Evolutionary conservation across 2,888 invertebrate species (phyloP).

Genomic region (Tetrapedia diversipes): DNA sequence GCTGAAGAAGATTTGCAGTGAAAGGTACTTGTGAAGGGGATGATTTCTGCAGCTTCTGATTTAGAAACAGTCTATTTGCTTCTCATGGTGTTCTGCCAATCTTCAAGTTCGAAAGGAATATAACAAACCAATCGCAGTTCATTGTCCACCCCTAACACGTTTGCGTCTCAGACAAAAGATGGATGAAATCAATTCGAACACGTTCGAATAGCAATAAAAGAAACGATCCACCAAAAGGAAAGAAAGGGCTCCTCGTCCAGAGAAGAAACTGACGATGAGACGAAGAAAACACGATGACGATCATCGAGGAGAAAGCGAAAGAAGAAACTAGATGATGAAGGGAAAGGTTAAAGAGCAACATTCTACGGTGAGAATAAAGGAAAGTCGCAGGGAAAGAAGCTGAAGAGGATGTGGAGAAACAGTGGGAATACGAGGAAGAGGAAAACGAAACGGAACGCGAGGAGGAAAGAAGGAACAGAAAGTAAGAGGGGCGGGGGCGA

Average conservation of each 20-base stretch:
- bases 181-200: no score
- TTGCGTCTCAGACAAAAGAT: no score
- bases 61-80: background rate
- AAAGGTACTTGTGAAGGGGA: background rate
- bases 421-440: conserved; percentile 28
- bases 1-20: background rate
- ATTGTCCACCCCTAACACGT: no score
- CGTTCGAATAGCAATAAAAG: background rate
- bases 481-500: background rate
- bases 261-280: conserved; percentile 10
- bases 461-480: no score
- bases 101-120: background rate
- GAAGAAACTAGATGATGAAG: conserved; percentile 35
- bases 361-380: no score
- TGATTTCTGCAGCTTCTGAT: background rate
- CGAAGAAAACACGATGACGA: background rate
- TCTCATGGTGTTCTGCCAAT: background rate
- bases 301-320: background rate
- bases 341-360: conserved; percentile 1
- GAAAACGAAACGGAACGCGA: conserved; percentile 27
- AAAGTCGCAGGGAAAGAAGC: conserved; percentile 31
- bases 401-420: background rate
- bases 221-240: background rate
- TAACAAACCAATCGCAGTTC: background rate
- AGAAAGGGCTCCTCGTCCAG: background rate